Base-by-base conservation (phyloP, 2,113 vertebrate species). In the Phylloscopus whistleri region DNA sequence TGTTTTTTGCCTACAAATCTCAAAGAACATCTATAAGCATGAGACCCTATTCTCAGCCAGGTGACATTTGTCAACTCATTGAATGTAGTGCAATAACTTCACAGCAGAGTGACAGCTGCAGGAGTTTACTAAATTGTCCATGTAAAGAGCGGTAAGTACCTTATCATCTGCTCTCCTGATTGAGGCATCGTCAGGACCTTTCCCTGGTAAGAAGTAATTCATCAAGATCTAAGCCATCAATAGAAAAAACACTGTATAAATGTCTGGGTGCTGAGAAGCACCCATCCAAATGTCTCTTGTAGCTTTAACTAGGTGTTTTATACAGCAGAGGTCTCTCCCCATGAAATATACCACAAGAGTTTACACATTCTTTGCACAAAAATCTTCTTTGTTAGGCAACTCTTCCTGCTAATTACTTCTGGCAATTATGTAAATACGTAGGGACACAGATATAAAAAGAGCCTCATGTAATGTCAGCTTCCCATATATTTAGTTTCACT, bases 351-450 rank as follows among this genome's bases (percentile, higher is more conserved):
- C 27, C 43, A 35, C 14, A 21, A 22, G 31, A 80, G 28, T 60
- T 89, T 49, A 85, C 22, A 41, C 15, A 18, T 77, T 75, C 67
- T 66, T 20, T 70, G 64, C 35, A 39, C 17, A 79, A 89, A 41
- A 35, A 44, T 77, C n/a, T 58, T 74, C 44, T 74, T 79, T 43
- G 76, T 83, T 41, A 70, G n/a, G 48, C 11, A 93, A 33, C 79
- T 74, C n/a, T 56, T 49, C 87, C 51, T 85, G 70, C 28, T 94
- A 93, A 92, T 95, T 94, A 89, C 63, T 95, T 95, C 80, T 80
- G 93, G 83, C 63, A 96, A 93, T 92, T 95, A 92, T 83, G 51
- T 79, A 91, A 89, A 94, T 92, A 73, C 22, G 44, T 24, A 79
- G 24, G 39, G 11, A 82, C 55, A 64, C 15, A 48, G 70, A 64